These are phyloP conservation scores for Bombus confusus DNA, from an alignment of 1,140 invertebrate genomes.

Conservation along the genomic window DNA sequence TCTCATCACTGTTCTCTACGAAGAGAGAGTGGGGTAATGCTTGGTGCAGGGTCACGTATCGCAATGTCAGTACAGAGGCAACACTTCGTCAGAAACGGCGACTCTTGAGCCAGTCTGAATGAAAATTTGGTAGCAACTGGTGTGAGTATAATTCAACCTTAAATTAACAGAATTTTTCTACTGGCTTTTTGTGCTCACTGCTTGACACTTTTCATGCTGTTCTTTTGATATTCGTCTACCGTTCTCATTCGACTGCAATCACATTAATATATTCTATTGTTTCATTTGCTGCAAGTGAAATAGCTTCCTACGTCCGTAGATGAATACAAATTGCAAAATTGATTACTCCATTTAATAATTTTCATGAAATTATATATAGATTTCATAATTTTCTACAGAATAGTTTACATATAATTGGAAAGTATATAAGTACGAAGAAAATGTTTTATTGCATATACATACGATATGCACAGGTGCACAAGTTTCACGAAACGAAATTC, in stretches of 20 bases:
- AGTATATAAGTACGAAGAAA: no score
- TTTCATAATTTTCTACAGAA: no score
- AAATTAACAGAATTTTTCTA: background rate
- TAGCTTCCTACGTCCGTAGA: background rate
- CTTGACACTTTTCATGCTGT: background rate
- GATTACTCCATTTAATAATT: no score
- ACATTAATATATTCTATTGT: background rate
- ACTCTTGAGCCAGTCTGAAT: constrained; percentile 19
- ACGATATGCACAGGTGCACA: no score
- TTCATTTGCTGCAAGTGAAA: background rate
- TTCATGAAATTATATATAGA: no score
- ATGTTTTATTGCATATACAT: no score
- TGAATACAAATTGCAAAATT: background rate
- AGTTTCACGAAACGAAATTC: no score
- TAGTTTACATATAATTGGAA: no score
- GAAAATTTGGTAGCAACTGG: constrained; percentile 8
- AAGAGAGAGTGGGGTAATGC: constrained; percentile 30
- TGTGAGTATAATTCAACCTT: constrained; percentile 53
- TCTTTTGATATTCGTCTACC: constrained; percentile 13
- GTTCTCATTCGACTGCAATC: background rate
- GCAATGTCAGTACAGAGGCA: constrained; percentile 43
- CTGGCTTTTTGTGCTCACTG: background rate
- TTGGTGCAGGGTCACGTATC: constrained; percentile 37
- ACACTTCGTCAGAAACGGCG: constrained; percentile 14
- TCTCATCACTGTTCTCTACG: constrained; percentile 18